Evolutionary conservation across 1,140 invertebrate genomes (phyloP).

Genomic region (Drosophila arawakana): DNA sequence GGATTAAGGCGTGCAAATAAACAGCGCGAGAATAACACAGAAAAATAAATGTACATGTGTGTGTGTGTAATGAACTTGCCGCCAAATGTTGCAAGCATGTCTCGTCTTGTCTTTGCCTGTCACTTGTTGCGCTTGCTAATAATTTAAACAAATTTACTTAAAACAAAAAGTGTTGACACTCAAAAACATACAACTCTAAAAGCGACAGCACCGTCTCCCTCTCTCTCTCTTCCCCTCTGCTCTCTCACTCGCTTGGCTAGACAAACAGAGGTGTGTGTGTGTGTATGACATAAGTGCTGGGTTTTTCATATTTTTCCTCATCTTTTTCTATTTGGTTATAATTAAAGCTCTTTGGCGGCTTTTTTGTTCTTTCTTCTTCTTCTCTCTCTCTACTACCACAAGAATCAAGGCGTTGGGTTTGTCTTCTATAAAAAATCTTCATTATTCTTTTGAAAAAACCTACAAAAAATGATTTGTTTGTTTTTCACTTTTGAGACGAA

Average conservation of each 20-base stretch:
- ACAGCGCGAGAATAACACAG: background rate
- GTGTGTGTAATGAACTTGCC: conserved; percentile 64
- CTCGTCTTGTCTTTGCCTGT: conserved; percentile 1
- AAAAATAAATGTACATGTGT: conserved; percentile 7
- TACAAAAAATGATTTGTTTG: conserved; percentile 41
- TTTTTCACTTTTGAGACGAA: conserved; percentile 18
- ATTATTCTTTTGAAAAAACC: background rate
- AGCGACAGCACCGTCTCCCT: background rate
- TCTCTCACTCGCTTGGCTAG: conserved; percentile 6
- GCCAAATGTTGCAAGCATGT: conserved; percentile 37
- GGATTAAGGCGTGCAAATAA: conserved; percentile 52
- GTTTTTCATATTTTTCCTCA: conserved; percentile 32
- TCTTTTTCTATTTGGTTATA: conserved; percentile 70
- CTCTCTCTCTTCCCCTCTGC: background rate
- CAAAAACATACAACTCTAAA: background rate
- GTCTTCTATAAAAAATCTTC: background rate
- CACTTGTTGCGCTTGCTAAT: conserved; percentile 56
- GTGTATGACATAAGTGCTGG: conserved; percentile 43
- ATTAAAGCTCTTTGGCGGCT: conserved; percentile 65
- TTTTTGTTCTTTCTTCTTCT: conserved; percentile 32
- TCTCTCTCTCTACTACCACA: conserved; percentile 8
- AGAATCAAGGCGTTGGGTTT: conserved; percentile 27
- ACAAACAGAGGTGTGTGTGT: conserved; percentile 68
- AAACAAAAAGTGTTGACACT: conserved; percentile 51
- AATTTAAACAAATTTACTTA: conserved; percentile 78